Evolutionary conservation across 2,797 vertebrate species (phyloP), one percentile per base, ranked within the genome.

Genomic region (Hippoglossus hippoglossus): DNA sequence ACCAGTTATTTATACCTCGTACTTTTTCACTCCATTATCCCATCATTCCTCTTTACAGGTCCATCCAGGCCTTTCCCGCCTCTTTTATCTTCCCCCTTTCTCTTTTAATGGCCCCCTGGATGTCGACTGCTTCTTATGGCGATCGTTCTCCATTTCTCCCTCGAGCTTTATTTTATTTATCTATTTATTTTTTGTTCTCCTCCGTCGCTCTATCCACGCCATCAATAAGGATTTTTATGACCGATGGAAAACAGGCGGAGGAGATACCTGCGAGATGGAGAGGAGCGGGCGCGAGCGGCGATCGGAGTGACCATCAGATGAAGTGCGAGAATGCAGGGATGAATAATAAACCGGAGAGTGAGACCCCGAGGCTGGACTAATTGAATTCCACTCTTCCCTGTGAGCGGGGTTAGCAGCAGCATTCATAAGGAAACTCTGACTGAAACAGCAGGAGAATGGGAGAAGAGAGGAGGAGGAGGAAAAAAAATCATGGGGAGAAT

Each of bases 41-140:
- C 80, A 85, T 90, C 79, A 87, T 87, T 87, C 66, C 81, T 90
- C 72, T 83, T 89, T 85, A 89, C 82, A 74, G 81, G 77, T 81
- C 67, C 70, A 74, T 81, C 76, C 75, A 60, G 73, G 59, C 75
- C 46, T 71, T 72, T 51, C 72, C 67, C 26, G 24, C 70, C 72
- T 83, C 67, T 84, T 90, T 87, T 86, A 84, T 90, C 85, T 83
- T 83, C 72, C 56, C 18, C 47, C 66, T 73, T 81, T 73, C 75
- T 86, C 69, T 72, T 84, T 84, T 86, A 85, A 86, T 73, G 75
- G 72, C 66, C 73, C 67, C 58, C 67, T 66, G 54, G 82, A 76
- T 87, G 81, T 86, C 81, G 82, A 75, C 75, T 55, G 71, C 78
- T 63, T 90, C 80, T 87, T 75, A 77, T 63, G 58, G 63, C 73